Base-by-base conservation (phyloP, 2,113 vertebrate genomes). In the Polypterus senegalus region DNA sequence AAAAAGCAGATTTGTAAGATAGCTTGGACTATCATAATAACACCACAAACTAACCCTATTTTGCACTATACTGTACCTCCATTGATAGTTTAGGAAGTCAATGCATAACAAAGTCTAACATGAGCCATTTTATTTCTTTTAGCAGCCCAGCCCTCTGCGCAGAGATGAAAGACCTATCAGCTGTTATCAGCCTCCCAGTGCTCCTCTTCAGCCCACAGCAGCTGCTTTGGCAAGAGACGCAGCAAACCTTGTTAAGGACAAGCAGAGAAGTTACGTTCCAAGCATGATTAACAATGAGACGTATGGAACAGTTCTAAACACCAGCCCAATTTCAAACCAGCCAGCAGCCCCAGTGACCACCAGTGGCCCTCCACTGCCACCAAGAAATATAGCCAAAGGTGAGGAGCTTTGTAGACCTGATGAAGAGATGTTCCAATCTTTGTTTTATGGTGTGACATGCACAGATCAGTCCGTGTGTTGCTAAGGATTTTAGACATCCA, bases 261-360 rank as follows among this genome's bases (percentile, higher is more conserved):
- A 98, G 64, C 93, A 88, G 71, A 86, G 92, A 59, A 71, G 73
- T 65, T 97, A 86, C 57, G 71, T 91, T 75, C 91, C 93, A 61
- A 97, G 77, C 77, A 76, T 98, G 70, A 72, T 98, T 52, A 96
- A 96, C 85, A 98, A 98, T 3, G 96, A 98, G 81, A 98, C 94
- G 0, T 98, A 97, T 0, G 94, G 96, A 69, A 89, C 94, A 69
- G 78, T 96, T 76, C 82, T 97, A 54, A 89, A 83, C 60, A 67
- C 84, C 80, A 91, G 78, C 63, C 73, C 83, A 0, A 65, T 86
- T 2, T 49, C 87, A n/a, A 27, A 72, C 9, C 81, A 74, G 66
- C 65, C 82, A 1, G 51, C 69, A 2, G 69, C 72, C 47, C 66
- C 88, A 43, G 60, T 77, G 52, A 69, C 84, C 60, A 75, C 83